Conservation (phyloP, 2,888 invertebrate genomes). For the Lapara coniferarum region DNA sequence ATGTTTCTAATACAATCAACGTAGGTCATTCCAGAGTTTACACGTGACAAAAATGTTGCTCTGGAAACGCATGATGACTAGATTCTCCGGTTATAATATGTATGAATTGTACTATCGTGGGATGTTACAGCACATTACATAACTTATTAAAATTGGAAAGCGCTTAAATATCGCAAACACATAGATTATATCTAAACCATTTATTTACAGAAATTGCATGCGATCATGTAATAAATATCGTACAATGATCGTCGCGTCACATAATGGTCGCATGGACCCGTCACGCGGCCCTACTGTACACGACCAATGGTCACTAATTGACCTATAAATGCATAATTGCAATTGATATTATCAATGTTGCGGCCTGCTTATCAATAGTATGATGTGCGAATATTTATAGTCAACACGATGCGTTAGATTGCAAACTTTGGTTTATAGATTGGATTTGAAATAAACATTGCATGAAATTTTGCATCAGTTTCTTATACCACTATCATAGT, state of each 20-base stretch:
- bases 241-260: slow-evolving; percentile 47
- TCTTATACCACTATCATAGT: too few relatives aligned
- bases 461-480: too few relatives aligned
- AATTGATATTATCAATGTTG: slow-evolving; percentile 30
- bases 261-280: slow-evolving; percentile 36
- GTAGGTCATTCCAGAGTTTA: too few relatives aligned
- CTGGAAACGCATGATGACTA: too few relatives aligned
- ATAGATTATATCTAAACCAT: slow-evolving; percentile 2
- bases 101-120: too few relatives aligned
- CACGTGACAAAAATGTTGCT: too few relatives aligned
- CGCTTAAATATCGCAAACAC: too few relatives aligned
- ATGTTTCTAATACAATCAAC: too few relatives aligned
- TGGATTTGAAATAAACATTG: too few relatives aligned
- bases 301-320: slow-evolving; percentile 40
- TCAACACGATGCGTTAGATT: not conserved
- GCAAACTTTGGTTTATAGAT: not conserved
- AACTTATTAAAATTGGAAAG: not conserved
- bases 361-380: slow-evolving; percentile 25
- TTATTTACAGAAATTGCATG: slow-evolving; percentile 55
- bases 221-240: slow-evolving; percentile 53
- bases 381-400: not conserved
- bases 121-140: too few relatives aligned
- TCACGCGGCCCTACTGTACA: slow-evolving; percentile 39
- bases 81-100: too few relatives aligned
- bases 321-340: slow-evolving; percentile 35